Base-by-base conservation (phyloP, 2,888 invertebrate species). In the Ectemnius lituratus region DNA sequence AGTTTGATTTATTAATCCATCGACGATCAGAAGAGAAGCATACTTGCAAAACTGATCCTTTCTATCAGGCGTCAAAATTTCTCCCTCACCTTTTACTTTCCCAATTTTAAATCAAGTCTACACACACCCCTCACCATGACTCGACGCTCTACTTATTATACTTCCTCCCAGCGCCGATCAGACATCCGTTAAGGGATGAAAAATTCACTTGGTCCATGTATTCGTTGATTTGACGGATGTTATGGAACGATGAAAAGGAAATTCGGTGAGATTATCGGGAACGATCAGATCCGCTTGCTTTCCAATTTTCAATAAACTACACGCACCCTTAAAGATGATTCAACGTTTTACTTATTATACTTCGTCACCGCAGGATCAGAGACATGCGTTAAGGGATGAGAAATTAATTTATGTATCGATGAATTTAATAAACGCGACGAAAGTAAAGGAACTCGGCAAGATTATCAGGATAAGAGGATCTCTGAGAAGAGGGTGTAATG, bases 1-100 rank as follows among this genome's bases (percentile, higher is more conserved):
- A 84, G 84, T 76, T 83, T 83, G 83, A 83, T 83, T 83, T 83
- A 83, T 83, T 84, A 80, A 78, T 78, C 59, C 66, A 65, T 71
- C 74, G 70, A 74, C 56, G 74, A 63, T 66, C 70, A 60, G 75
- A 79, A n/a, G 76, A 23, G 23, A 23, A 3, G 3, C 2, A 23
- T n/a, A 23, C 70, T 70, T 27, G 76, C 73, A 65, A 67, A 67
- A 70, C 74, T 73, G 76, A 70, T 45, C 62, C 37, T 37, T 37
- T 11, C 8, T 6, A 37, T 52, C 52, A 14, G 1, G 3, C 52
- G 52, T 16, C n/a, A 52, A 16, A 14, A 52, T 47, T n/a, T 5
- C 52, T 5, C 52, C n/a, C 14, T 52, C 16, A 6, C 52, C 52
- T n/a, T 13, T 52, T 52, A 0, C 52, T 52, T 16, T 14, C 16